Conservation (phyloP, 2,888 invertebrate genomes). For the Pyrrhia umbra region DNA sequence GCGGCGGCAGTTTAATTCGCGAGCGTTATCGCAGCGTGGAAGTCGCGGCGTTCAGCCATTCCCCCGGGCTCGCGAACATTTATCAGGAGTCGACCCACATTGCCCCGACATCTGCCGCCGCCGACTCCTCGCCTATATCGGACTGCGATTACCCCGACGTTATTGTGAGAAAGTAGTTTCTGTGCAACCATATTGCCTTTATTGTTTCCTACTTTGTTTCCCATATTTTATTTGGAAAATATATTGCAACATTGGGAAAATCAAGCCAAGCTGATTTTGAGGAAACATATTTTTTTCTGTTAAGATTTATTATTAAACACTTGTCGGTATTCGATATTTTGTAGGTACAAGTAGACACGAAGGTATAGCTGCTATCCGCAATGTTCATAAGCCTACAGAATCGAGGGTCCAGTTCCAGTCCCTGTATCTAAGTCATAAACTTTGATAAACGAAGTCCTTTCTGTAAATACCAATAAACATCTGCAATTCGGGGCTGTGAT, state of each 20-base stretch:
- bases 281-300: not conserved
- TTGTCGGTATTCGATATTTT: not conserved
- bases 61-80: constrained; percentile 79
- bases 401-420: constrained; percentile 3
- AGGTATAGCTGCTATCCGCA: not conserved
- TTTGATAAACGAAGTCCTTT: constrained; percentile 32
- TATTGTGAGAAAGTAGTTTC: constrained; percentile 72
- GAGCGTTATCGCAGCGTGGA: constrained; percentile 74
- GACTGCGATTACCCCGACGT: constrained; percentile 66
- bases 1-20: constrained; percentile 70
- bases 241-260: constrained; percentile 36
- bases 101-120: constrained; percentile 80
- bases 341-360: not conserved
- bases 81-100: constrained; percentile 85
- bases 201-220: constrained; percentile 61
- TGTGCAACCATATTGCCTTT: constrained; percentile 64
- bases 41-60: constrained; percentile 75
- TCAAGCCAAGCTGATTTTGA: not conserved
- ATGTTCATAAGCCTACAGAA: constrained; percentile 6
- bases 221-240: constrained; percentile 48
- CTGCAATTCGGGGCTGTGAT: constrained; percentile 22
- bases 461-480: constrained; percentile 27
- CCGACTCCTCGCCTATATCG: constrained; percentile 61
- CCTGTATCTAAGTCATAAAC: constrained; percentile 22
- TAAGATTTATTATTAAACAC: not conserved